Evolutionary conservation across 2,113 vertebrate species (phyloP).

Genomic region (Chaetura pelagica): DNA sequence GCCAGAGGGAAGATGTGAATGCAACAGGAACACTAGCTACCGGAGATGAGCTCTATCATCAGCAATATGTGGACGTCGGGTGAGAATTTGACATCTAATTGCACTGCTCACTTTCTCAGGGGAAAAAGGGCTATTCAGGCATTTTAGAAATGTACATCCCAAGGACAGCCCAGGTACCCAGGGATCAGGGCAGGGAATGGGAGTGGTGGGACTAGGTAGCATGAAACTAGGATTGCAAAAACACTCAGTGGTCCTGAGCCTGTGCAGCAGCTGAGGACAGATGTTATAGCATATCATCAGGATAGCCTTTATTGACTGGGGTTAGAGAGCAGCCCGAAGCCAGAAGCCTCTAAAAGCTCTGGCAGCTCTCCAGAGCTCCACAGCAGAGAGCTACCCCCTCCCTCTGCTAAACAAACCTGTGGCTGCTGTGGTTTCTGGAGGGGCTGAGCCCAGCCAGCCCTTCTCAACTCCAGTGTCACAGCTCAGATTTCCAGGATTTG

Average conservation of each 20-base stretch:
- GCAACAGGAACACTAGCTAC: not conserved
- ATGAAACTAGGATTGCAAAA: not conserved
- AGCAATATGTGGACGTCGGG: not conserved
- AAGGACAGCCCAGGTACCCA: not conserved
- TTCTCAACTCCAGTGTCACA: not conserved
- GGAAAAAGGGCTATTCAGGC: not conserved
- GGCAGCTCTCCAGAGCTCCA: not conserved
- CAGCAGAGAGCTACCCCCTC: not conserved
- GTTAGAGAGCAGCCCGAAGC: not conserved
- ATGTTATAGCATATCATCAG: not conserved
- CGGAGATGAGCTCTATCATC: not conserved
- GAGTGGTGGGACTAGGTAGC: not conserved
- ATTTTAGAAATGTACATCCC: not conserved
- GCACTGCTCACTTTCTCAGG: rapidly evolving
- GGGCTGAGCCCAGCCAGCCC: not conserved
- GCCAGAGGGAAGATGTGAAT: constrained; percentile 31
- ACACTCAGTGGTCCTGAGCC: rapidly evolving
- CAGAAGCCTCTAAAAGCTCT: not conserved
- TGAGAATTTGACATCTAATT: not conserved
- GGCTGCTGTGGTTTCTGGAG: not conserved
- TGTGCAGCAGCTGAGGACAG: not conserved
- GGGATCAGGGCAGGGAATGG: not conserved
- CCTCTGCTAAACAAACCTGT: not conserved
- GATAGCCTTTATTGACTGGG: not conserved
- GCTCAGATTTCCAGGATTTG: not conserved